Evolutionary conservation across 2,888 invertebrate species (phyloP).

Genomic region (Liopterus haemorrhoidalis): DNA sequence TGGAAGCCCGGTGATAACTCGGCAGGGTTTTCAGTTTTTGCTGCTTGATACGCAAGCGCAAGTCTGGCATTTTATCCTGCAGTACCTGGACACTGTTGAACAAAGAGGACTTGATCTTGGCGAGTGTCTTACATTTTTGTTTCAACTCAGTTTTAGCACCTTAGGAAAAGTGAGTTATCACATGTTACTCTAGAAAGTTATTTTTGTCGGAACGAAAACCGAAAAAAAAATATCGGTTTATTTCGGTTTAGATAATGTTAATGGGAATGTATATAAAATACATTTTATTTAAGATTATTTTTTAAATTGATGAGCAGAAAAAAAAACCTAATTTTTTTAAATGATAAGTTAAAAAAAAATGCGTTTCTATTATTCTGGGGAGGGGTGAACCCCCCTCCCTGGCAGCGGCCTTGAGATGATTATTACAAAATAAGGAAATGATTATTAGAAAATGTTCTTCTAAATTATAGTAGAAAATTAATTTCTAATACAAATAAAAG

Average conservation of each 20-base stretch:
- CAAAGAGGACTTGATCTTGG: constrained; percentile 79
- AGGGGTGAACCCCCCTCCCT: too few relatives aligned
- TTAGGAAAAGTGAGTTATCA: constrained; percentile 68
- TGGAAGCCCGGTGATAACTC: constrained; percentile 80
- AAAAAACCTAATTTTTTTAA: too few relatives aligned
- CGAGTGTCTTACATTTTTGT: constrained; percentile 91
- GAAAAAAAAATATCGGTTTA: too few relatives aligned
- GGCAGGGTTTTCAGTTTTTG: constrained; percentile 95
- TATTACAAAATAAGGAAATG: too few relatives aligned
- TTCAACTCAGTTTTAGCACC: constrained; percentile 91
- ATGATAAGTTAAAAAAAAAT: too few relatives aligned
- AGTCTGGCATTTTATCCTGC: constrained; percentile 96
- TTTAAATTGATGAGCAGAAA: too few relatives aligned
- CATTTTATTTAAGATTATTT: constrained; percentile 4
- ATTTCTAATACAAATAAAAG: too few relatives aligned
- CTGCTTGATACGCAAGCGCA: constrained; percentile 88
- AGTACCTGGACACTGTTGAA: constrained; percentile 90
- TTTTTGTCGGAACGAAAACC: not conserved
- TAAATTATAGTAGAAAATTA: too few relatives aligned
- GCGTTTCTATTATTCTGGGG: too few relatives aligned
- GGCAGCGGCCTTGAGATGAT: too few relatives aligned
- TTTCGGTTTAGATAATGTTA: too few relatives aligned
- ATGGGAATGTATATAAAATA: constrained; percentile 2
- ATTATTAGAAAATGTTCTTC: too few relatives aligned
- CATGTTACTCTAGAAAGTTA: constrained; percentile 4